These are phyloP conservation scores for Thera britannica DNA, from an alignment of 2,888 invertebrate species.

Conservation along the genomic window DNA sequence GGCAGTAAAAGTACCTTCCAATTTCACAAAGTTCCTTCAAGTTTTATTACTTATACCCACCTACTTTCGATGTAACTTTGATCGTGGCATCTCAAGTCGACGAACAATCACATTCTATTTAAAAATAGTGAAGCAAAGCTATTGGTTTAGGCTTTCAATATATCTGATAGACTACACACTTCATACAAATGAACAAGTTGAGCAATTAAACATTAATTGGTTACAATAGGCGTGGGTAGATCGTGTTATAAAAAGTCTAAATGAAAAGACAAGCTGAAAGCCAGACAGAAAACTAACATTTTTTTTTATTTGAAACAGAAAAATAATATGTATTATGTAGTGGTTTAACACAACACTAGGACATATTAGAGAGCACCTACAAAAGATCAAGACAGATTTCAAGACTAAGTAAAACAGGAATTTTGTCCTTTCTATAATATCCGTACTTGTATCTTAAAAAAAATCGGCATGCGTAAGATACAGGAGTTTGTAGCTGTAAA, in stretches of 20 bases:
- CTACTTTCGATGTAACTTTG: background rate
- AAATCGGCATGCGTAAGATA: too few relatives aligned
- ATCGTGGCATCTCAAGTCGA: background rate
- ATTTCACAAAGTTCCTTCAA: slow-evolving; percentile 12
- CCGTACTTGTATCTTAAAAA: too few relatives aligned
- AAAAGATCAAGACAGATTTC: too few relatives aligned
- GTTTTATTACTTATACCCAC: slow-evolving; percentile 1
- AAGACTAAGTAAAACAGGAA: too few relatives aligned
- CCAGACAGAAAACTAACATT: background rate
- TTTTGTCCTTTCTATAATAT: too few relatives aligned
- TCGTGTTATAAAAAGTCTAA: slow-evolving; percentile 34
- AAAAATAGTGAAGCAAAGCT: background rate
- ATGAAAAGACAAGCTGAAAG: background rate
- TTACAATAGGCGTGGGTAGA: slow-evolving; percentile 51
- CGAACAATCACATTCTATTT: background rate
- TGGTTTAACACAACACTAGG: too few relatives aligned
- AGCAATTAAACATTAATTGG: slow-evolving; percentile 69
- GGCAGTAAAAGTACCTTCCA: slow-evolving; percentile 11
- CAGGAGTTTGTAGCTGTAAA: too few relatives aligned
- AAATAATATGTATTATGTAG: too few relatives aligned
- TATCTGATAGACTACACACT: slow-evolving; percentile 39
- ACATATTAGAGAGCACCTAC: too few relatives aligned
- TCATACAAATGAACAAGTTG: slow-evolving; percentile 52
- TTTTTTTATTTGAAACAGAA: too few relatives aligned
- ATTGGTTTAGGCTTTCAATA: slow-evolving; percentile 23